Evolutionary conservation across 2,113 vertebrate species (phyloP), one percentile per base, ranked within the genome.

Genomic region (Notarius lentiginosus): DNA sequence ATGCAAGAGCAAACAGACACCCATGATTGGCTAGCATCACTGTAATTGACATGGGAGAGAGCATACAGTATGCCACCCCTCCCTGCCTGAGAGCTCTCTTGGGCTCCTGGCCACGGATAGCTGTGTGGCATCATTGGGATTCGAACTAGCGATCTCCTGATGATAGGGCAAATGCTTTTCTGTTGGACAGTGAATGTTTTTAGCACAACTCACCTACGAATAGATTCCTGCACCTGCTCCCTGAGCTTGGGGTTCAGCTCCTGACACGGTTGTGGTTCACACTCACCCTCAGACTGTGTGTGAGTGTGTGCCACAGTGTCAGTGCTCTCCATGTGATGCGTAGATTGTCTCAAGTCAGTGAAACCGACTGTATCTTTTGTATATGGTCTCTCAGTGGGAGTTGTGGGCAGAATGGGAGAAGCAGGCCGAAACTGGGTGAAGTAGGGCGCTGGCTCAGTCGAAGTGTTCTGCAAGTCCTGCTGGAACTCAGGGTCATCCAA

Each of bases 401-500:
- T 0, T 90, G 87, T 79, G 90, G 90, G 84, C 88, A 51, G 22
- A 27, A 89, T 63, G 5, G 85, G 79, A 94, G 91, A 89, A 88
- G 88, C 66, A 49, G 88, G 89, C 75, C 30, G 86, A 55, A 96
- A 91, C 89, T 95, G 95, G 86, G 89, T 92, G 91, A 96, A 97
- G 90, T 97, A 96, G 0, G 95, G 94, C 18, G 94, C 88, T 22
- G 95, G 92, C 24, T 96, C 95, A 11, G 90, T 89, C 56, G 92
- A 86, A 20, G 85, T 89, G 77, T 91, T 91, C 34, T 75, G 47
- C 84, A 97, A 88, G 34, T 91, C 86, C 5, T 94, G 89, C 0
- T 95, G 94, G 86, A 99, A 97, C 84, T 91, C 90, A 55, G 91
- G 86, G 12, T 97, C 95, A 61, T 97, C 95, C 81, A 98, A 90